Evolutionary conservation across 2,888 invertebrate species (phyloP), one percentile per base, ranked within the genome.

Genomic region (Drosophila rellima): DNA sequence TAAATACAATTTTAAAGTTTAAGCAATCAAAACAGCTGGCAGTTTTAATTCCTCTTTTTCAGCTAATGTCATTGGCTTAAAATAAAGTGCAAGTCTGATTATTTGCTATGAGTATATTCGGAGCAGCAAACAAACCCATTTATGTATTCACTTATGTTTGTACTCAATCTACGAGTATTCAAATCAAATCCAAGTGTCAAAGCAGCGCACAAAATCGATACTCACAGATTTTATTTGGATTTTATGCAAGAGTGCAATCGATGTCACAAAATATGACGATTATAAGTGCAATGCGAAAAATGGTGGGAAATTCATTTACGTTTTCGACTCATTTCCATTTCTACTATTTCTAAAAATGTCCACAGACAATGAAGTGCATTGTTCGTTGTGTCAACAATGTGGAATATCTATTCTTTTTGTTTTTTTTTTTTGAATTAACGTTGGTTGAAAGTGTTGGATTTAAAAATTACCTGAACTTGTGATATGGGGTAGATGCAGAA

Each of bases 171-270:
- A n/a, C 15, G 15, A 2, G 7, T 15, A 40, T 57, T 68, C 31
- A 40, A 55, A 59, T 37, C 54, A 54, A 40, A 23, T 17, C 40
- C 10, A 6, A 6, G 15, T 50, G 51, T 1, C 50, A 40, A 40
- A 23, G 17, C 40, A 39, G 18, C 7, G 11, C 26, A 61, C 20
- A 44, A 48, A 75, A 77, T 80, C 78, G 61, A 80, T 80, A 72
- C 66, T 63, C 74, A 50, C 70, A 76, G 80, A 80, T 66, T 70
- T 62, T 64, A 20, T 61, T 79, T 63, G 57, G 23, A 48, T 71
- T 76, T 59, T 44, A 35, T 64, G 45, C 35, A 13, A 20, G 48
- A 80, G 66, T 72, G 80, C 71, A 68, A 76, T 80, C n/a, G 63
- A 68, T 80, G 77, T 71, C 76, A 76, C 20, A 44, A 54, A 60